A percentile compares a stretch with the other conserved stretches of the same genome.
Conservation (phyloP, 2,888 invertebrate genomes). For the Campopleginae sp. region DNA sequence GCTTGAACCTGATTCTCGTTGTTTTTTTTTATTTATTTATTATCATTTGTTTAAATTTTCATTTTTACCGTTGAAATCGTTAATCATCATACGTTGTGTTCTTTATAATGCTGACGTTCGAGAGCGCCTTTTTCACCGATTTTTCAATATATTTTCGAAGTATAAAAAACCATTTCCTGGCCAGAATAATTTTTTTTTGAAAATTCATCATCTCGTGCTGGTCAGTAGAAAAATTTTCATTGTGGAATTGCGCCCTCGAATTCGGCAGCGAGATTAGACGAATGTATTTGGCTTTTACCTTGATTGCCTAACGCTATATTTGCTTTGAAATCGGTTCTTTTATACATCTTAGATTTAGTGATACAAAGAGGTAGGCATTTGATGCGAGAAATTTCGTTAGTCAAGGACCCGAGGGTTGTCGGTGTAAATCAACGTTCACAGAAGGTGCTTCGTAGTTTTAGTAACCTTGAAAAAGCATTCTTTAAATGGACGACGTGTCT, state of each 20-base stretch:
- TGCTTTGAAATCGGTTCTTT: slow-evolving; percentile 83
- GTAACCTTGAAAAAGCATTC: not conserved
- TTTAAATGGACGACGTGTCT: not conserved
- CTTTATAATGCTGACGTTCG: slow-evolving; percentile 58
- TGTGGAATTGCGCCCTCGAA: slow-evolving; percentile 57
- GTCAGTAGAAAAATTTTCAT: not conserved
- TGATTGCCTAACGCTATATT: slow-evolving; percentile 84
- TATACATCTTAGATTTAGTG: slow-evolving; percentile 82
- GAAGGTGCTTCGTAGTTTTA: not conserved
- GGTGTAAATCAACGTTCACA: not conserved
- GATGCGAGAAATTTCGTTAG: slow-evolving; percentile 57
- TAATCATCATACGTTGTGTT: slow-evolving; percentile 63
- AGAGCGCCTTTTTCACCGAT: slow-evolving; percentile 30
- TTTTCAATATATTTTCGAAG: not conserved
- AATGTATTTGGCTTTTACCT: slow-evolving; percentile 84
- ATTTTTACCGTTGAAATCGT: slow-evolving; percentile 56
- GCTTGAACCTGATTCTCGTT: slow-evolving; percentile 52
- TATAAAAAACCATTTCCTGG: not conserved
- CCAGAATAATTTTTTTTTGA: not conserved
- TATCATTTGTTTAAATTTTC: slow-evolving; percentile 36
- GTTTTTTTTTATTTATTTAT: slow-evolving; percentile 15
- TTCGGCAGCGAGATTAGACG: slow-evolving; percentile 71
- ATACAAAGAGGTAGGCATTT: slow-evolving; percentile 80
- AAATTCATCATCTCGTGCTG: not conserved
- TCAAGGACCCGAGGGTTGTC: not conserved